Evolutionary conservation across 2,113 vertebrate genomes (phyloP).

Genomic region (Egretta garzetta): DNA sequence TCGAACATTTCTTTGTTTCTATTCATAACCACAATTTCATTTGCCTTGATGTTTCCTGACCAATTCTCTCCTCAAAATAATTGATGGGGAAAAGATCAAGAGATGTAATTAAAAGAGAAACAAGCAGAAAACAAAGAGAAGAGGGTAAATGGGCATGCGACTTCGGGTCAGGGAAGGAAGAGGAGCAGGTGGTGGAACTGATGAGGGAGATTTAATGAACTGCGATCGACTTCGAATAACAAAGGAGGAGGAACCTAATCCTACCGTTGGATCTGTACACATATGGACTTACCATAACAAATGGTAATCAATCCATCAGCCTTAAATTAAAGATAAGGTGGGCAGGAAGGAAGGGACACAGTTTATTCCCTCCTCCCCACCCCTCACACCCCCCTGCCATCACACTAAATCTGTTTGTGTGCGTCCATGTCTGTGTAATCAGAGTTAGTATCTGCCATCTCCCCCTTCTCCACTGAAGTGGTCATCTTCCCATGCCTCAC

Average conservation of each 20-base stretch:
- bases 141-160: slow-evolving; percentile 34
- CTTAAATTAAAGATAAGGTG: slow-evolving; percentile 61
- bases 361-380: slow-evolving; percentile 3
- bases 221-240: slow-evolving; percentile 57
- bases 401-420: slow-evolving; percentile 6
- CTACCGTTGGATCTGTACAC: slow-evolving; percentile 49
- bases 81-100: slow-evolving; percentile 45
- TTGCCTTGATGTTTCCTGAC: slow-evolving; percentile 50
- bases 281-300: slow-evolving; percentile 70
- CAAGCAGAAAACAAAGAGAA: slow-evolving; percentile 63
- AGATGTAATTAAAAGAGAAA: slow-evolving; percentile 60
- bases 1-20: slow-evolving; percentile 3
- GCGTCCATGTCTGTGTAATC: neutral
- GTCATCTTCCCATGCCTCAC: neutral
- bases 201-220: slow-evolving; percentile 72
- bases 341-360: slow-evolving; percentile 54
- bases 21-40: slow-evolving; percentile 51
- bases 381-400: neutral
- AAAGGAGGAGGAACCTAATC: slow-evolving; percentile 72
- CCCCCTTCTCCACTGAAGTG: neutral
- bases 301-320: slow-evolving; percentile 67
- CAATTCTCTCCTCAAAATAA: slow-evolving; percentile 37
- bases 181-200: slow-evolving; percentile 66
- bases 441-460: neutral
- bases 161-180: slow-evolving; percentile 57